Evolutionary conservation across 2,797 vertebrate genomes (phyloP).

Genomic region (Chelon labrosus): DNA sequence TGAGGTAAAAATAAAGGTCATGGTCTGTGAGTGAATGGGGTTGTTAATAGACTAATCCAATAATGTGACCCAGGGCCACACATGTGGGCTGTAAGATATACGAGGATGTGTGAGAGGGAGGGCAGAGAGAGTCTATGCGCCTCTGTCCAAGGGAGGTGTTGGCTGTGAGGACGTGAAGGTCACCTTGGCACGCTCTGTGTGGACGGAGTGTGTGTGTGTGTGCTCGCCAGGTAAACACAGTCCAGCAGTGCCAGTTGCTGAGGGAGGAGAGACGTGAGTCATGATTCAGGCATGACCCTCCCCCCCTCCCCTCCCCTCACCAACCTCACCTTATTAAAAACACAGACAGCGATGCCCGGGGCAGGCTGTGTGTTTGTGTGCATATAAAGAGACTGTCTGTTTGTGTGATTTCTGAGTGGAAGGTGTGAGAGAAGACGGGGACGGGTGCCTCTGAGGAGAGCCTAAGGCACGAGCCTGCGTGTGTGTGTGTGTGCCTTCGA

Average conservation of each 20-base stretch:
- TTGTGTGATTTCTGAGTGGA: conserved; percentile 28
- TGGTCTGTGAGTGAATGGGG: conserved; percentile 23
- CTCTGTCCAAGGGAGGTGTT: conserved; percentile 32
- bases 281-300: conserved; percentile 38
- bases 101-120: conserved; percentile 23
- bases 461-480: conserved; percentile 11
- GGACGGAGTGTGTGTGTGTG: conserved; percentile 4
- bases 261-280: conserved; percentile 49
- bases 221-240: conserved; percentile 44
- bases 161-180: conserved; percentile 56
- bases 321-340: conserved; percentile 45
- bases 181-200: conserved; percentile 50
- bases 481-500: conserved; percentile 29
- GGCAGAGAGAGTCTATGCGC: conserved; percentile 13
- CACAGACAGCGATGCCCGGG: conserved; percentile 32
- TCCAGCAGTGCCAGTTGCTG: conserved; percentile 42
- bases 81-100: conserved; percentile 48
- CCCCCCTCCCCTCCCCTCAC: neutral
- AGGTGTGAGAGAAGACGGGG: conserved; percentile 37
- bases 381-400: conserved; percentile 23
- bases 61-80: conserved; percentile 55
- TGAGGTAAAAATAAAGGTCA: conserved; percentile 42
- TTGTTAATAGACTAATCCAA: conserved; percentile 57
- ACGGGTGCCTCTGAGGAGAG: conserved; percentile 30
- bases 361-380: conserved; percentile 7